These are phyloP conservation scores for Menura novaehollandiae DNA, from an alignment of 2,113 vertebrate genomes.

Conservation along the genomic window DNA sequence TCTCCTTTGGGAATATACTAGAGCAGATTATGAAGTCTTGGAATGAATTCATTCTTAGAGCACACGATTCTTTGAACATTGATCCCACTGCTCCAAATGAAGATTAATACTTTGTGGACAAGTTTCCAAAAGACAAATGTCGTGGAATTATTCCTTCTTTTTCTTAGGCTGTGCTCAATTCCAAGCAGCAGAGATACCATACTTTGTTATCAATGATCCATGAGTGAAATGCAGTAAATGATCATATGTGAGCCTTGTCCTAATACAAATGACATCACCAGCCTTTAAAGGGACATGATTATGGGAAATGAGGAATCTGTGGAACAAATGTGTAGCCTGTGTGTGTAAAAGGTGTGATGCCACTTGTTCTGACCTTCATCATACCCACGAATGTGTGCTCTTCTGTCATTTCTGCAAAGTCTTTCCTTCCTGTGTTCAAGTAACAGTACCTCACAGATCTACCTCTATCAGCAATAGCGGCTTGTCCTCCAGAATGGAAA, in stretches of 20 bases:
- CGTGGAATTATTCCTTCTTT: background rate
- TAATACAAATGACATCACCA: background rate
- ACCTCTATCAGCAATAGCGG: accelerated
- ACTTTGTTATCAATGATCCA: background rate
- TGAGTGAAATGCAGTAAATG: background rate
- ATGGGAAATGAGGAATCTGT: background rate
- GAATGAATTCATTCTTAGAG: background rate
- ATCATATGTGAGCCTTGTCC: background rate
- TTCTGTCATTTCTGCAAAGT: background rate
- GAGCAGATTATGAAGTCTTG: background rate
- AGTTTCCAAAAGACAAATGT: background rate
- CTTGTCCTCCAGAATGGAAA: background rate
- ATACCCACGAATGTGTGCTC: background rate
- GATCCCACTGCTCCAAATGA: background rate
- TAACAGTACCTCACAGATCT: background rate
- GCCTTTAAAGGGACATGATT: background rate
- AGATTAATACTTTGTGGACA: background rate
- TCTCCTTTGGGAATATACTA: background rate
- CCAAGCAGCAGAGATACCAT: background rate
- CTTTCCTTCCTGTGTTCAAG: background rate
- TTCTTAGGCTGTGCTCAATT: background rate
- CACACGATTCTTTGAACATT: background rate
- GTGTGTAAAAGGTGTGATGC: background rate
- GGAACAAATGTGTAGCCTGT: background rate
- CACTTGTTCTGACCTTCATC: background rate